Evolutionary conservation across 2,113 vertebrate species (phyloP).

Genomic region (Seriola rivoliana): DNA sequence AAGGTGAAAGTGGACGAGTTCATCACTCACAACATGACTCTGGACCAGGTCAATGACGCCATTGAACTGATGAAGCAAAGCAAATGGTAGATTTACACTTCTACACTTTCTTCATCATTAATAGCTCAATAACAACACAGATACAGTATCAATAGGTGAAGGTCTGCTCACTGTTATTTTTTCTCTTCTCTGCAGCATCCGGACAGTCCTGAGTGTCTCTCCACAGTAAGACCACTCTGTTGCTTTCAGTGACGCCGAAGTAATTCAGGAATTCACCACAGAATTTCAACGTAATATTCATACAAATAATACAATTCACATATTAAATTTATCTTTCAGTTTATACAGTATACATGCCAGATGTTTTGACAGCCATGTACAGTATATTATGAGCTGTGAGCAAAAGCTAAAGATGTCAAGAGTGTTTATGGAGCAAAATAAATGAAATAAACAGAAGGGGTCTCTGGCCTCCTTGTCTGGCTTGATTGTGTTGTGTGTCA

Average conservation of each 20-base stretch:
- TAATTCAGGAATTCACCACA: too few relatives aligned
- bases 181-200: conserved; percentile 83
- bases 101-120: neutral
- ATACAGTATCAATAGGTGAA: neutral
- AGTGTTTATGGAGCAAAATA: conserved; percentile 8
- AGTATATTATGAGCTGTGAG: too few relatives aligned
- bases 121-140: neutral
- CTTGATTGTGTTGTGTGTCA: neutral
- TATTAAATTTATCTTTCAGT: neutral
- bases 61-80: conserved; percentile 84
- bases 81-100: conserved; percentile 78
- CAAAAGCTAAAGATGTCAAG: neutral
- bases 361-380: too few relatives aligned
- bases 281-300: too few relatives aligned
- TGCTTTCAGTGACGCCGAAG: too few relatives aligned
- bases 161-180: neutral
- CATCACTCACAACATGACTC: conserved; percentile 83
- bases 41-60: conserved; percentile 86
- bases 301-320: too few relatives aligned
- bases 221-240: conserved; percentile 47
- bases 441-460: neutral
- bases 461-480: neutral
- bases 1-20: conserved; percentile 86
- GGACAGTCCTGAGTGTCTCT: conserved; percentile 87
- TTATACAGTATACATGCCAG: neutral